Evolutionary conservation across 2,797 vertebrate genomes (phyloP), one percentile per base, ranked within the genome.

Genomic region (Rhinogobio ventralis): DNA sequence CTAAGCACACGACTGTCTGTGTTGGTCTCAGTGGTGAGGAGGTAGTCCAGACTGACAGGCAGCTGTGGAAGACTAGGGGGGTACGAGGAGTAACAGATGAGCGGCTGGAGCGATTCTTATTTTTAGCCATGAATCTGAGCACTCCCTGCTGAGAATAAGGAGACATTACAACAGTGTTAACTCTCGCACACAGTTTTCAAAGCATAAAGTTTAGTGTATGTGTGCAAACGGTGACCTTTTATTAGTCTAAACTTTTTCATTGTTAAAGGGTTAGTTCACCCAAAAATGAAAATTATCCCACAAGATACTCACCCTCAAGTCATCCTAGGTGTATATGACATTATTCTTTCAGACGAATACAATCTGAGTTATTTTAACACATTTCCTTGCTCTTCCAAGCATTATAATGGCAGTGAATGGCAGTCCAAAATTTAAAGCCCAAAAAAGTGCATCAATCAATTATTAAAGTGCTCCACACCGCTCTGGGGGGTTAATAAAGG

Each of bases 41-140:
- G 49, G 49, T 81, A 20, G 51, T 45, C 51, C 79, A 71, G 79
- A 57, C 67, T 72, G 51, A 81, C n/a, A 45, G 68, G n/a, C 67
- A 71, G 55, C 15, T 64, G 55, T 42, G 60, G 33, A 42, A 76
- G 53, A 60, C 80, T 73, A 57, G 80, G 42, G 68, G 36, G 79
- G 67, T 20, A 36, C 2, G 1, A 7, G 10, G 51, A 25, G 10
- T 72, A 81, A 72, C 57, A 66, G 28, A 74, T 74, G 62, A 83
- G 42, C 15, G 55, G 57, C 71, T 83, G 36, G 45, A 67, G n/a
- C n/a, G 39, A 42, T 23, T 81, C 79, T 72, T 60, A 72, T 72
- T 81, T 71, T 81, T 42, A 55, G 69, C 62, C 33, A 28, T 49
- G 49, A 30, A 57, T n/a, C 81, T 1, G 4, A 57, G 55, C 8